These are phyloP conservation scores for Hepsetus odoe DNA, from an alignment of 2,113 vertebrate species.

Conservation along the genomic window DNA sequence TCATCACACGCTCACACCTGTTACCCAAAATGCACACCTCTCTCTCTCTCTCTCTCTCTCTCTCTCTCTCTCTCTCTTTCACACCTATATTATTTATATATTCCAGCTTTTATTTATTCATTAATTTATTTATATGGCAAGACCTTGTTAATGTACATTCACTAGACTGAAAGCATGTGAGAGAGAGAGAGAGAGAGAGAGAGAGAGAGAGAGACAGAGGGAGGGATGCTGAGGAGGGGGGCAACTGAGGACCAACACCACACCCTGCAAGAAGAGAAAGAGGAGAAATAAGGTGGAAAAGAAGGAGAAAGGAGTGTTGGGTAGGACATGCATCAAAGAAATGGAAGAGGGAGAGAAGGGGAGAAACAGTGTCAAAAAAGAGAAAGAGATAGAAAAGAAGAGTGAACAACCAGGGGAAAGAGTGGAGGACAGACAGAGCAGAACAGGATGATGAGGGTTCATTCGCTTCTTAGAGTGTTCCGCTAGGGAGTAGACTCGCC, in stretches of 20 bases:
- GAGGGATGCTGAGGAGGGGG: neutral
- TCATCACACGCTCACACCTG: conserved; percentile 37
- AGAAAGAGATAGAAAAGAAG: neutral
- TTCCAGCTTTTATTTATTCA: neutral
- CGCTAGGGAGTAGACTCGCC: neutral
- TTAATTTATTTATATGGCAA: neutral
- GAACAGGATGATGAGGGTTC: neutral
- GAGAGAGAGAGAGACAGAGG: neutral
- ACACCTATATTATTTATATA: too few species aligned
- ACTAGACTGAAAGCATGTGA: neutral
- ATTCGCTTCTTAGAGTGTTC: neutral
- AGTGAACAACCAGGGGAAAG: too few species aligned
- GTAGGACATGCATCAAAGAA: neutral
- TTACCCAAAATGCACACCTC: conserved; percentile 22
- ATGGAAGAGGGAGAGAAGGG: too few species aligned
- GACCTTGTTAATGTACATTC: neutral
- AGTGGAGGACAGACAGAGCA: neutral
- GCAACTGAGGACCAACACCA: neutral
- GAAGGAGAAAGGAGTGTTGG: neutral
- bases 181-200: neutral
- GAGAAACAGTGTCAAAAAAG: neutral
- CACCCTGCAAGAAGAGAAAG: conserved; percentile 15
- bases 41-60: neutral
- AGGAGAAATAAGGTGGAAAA: conserved; percentile 12
- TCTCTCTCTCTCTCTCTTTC: neutral